These are phyloP conservation scores for Agrenia bidenticulata DNA, from an alignment of 2,888 invertebrate genomes.

Conservation along the genomic window DNA sequence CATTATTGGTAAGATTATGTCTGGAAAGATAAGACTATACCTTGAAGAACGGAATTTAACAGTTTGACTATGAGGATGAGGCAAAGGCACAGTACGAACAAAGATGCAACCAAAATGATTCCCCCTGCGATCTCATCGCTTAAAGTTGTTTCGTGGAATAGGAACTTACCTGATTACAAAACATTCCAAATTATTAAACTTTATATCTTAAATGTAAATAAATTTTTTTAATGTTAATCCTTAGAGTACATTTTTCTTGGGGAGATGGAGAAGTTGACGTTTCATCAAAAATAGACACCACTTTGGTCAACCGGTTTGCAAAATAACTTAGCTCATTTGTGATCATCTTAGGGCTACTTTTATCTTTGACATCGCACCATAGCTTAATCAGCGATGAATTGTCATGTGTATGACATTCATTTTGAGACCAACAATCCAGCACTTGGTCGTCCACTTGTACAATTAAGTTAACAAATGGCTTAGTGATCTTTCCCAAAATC, in stretches of 20 bases:
- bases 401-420: constrained; percentile 53
- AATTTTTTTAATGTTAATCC: background rate
- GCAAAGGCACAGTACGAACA: constrained; percentile 58
- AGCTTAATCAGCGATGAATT: constrained; percentile 55
- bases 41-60: constrained; percentile 57
- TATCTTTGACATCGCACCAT: constrained; percentile 44
- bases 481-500: constrained; percentile 57
- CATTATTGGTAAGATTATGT: background rate
- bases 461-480: constrained; percentile 58
- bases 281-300: background rate
- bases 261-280: background rate
- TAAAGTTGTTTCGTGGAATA: constrained; percentile 53
- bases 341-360: no score
- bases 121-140: constrained; percentile 58
- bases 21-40: no score
- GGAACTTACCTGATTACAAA: constrained; percentile 54
- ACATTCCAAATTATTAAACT: no score
- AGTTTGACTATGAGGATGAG: constrained; percentile 61
- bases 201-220: no score
- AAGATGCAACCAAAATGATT: constrained; percentile 58
- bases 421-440: constrained; percentile 56
- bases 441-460: constrained; percentile 58
- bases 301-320: no score
- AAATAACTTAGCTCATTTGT: no score
- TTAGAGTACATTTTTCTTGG: background rate